These are phyloP conservation scores for Alouatta palliata DNA, from an alignment of 2,113 vertebrate genomes.

Conservation along the genomic window DNA sequence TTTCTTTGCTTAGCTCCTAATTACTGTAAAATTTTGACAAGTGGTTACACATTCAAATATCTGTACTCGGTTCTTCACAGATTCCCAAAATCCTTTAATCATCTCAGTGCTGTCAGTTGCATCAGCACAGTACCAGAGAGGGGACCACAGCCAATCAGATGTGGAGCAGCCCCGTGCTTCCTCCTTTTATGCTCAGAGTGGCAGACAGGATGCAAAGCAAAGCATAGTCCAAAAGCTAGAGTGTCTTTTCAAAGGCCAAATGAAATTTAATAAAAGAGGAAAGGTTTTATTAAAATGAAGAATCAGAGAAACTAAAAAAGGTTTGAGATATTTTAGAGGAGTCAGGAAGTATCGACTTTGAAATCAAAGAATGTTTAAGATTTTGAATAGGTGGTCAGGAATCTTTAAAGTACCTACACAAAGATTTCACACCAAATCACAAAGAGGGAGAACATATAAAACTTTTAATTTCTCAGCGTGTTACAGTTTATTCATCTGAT, in stretches of 20 bases:
- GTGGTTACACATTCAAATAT: conserved; percentile 51
- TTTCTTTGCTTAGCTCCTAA: conserved; percentile 63
- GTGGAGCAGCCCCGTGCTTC: background rate
- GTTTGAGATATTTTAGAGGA: background rate
- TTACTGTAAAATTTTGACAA: conserved; percentile 73
- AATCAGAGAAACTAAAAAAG: conserved; percentile 47
- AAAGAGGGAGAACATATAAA: background rate
- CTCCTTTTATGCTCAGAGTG: conserved; percentile 23
- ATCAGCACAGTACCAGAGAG: background rate
- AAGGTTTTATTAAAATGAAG: conserved; percentile 32
- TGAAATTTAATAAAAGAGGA: conserved; percentile 43
- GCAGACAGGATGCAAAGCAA: conserved; percentile 14
- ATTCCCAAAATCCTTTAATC: conserved; percentile 59
- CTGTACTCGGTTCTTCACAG: conserved; percentile 41
- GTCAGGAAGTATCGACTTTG: background rate
- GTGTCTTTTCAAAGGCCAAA: conserved; percentile 24
- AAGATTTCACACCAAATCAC: background rate
- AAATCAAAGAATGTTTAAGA: conserved; percentile 23
- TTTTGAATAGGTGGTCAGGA: background rate
- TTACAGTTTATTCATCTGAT: background rate
- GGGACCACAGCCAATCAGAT: background rate
- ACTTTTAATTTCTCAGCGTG: background rate
- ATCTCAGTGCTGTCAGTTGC: background rate
- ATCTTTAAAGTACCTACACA: background rate
- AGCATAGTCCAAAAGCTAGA: background rate